A percentile compares a stretch with the other conserved stretches of the same genome.
Conservation (phyloP, 2,113 vertebrate species). For the Callipepla californica region DNA sequence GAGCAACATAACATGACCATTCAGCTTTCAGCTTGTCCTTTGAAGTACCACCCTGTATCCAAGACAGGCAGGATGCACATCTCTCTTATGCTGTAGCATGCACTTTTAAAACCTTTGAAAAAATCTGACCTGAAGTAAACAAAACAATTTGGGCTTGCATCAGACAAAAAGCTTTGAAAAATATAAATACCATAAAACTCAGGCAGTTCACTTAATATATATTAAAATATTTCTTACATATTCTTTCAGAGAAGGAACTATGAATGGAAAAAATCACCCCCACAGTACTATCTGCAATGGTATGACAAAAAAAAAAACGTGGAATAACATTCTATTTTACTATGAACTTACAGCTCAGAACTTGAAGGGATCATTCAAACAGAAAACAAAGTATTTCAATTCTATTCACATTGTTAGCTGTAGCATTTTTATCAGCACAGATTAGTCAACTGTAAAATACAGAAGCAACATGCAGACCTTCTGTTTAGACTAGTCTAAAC, state of each 20-base stretch:
- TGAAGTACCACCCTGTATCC: not conserved
- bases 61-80: not conserved
- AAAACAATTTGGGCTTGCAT: not conserved
- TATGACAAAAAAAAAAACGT: not conserved
- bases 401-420: slow-evolving; percentile 1
- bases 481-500: slow-evolving; percentile 7
- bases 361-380: not conserved
- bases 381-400: not conserved
- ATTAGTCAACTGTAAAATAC: slow-evolving; percentile 37
- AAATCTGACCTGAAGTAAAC: not conserved
- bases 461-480: not conserved
- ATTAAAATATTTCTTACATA: not conserved
- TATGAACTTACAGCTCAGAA: not conserved
- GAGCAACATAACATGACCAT: not conserved
- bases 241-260: not conserved
- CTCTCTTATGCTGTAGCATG: not conserved
- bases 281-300: not conserved
- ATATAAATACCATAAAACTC: not conserved
- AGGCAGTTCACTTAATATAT: not conserved
- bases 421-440: not conserved
- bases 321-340: not conserved
- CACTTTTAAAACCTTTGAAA: not conserved
- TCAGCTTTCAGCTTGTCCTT: not conserved
- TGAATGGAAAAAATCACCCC: not conserved
- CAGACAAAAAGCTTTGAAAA: not conserved